Conservation (phyloP, 2,888 invertebrate species). For the Baccha elongata region DNA sequence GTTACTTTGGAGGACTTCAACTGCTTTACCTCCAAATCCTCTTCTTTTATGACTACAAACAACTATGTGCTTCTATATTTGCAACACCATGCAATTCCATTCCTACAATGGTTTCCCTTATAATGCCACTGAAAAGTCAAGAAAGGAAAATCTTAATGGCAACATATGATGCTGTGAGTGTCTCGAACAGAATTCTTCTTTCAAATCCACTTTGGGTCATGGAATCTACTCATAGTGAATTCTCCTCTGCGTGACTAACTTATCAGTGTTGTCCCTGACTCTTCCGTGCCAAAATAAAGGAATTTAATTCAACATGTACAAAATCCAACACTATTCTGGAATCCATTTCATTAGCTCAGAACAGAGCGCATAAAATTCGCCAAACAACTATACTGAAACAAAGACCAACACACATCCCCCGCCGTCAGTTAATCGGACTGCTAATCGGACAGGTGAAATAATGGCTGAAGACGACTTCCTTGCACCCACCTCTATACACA, state of each 20-base stretch:
- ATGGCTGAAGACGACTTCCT: slow-evolving; percentile 58
- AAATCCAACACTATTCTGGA: slow-evolving; percentile 15
- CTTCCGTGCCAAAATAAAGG: slow-evolving; percentile 1
- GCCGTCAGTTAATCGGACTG: slow-evolving; percentile 56
- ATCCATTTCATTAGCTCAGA: slow-evolving; percentile 58
- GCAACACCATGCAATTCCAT: slow-evolving; percentile 10
- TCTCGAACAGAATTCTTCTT: slow-evolving; percentile 22
- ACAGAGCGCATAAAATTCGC: slow-evolving; percentile 37
- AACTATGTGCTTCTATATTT: neutral
- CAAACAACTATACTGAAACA: slow-evolving; percentile 58
- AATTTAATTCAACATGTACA: slow-evolving; percentile 13
- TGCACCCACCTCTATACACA: slow-evolving; percentile 45
- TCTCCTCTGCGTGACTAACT: slow-evolving; percentile 61
- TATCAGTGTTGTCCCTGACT: slow-evolving; percentile 35
- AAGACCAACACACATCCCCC: slow-evolving; percentile 38
- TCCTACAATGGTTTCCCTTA: slow-evolving; percentile 10
- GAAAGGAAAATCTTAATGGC: slow-evolving; percentile 17
- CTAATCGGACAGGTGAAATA: slow-evolving; percentile 71
- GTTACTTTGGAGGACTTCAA: slow-evolving; percentile 11
- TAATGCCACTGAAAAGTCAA: slow-evolving; percentile 15
- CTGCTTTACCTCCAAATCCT: slow-evolving; percentile 36
- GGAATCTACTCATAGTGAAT: slow-evolving; percentile 48
- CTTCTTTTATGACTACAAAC: slow-evolving; percentile 32
- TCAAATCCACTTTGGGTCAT: slow-evolving; percentile 58
- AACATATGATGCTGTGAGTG: slow-evolving; percentile 47